A percentile compares a stretch with the other conserved stretches of the same genome.
phyloP scores from a whole-genome alignment of 2,113 vertebrate species.

The Henicopernis longicauda region DNA sequence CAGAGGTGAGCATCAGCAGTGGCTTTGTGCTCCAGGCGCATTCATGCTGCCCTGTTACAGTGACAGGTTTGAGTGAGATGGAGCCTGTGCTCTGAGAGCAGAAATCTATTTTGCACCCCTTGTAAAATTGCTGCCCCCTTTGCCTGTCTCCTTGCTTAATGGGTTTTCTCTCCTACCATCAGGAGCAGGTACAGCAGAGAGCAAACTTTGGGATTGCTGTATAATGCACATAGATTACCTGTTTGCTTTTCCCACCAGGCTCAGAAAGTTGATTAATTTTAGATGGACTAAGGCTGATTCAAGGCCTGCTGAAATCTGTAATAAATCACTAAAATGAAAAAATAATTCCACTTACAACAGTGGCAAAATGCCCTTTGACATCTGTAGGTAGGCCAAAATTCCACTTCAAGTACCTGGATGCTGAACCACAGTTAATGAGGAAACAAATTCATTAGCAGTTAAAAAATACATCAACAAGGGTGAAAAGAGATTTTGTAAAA shows the following conservation, averaged over 20 bases:
- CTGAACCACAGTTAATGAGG: not conserved
- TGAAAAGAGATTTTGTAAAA: not conserved
- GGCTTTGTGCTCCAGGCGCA: not conserved
- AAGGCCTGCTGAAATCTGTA: not conserved
- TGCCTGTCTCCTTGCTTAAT: not conserved
- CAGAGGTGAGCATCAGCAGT: not conserved
- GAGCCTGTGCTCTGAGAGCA: not conserved
- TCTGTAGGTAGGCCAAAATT: not conserved
- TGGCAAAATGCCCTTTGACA: not conserved
- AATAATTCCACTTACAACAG: not conserved
- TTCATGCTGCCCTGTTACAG: not conserved
- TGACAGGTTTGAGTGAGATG: not conserved
- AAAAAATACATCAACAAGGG: not conserved
- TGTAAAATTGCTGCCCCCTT: not conserved
- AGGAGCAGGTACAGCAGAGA: not conserved
- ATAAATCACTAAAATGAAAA: constrained; percentile 46
- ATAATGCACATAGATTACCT: not conserved
- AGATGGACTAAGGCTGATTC: not conserved
- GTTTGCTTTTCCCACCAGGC: constrained; percentile 24
- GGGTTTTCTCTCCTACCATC: not conserved
- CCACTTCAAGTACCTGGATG: not conserved
- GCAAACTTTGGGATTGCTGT: not conserved
- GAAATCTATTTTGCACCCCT: not conserved
- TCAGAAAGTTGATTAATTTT: constrained; percentile 41
- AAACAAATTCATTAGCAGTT: not conserved